A percentile compares a stretch with the other conserved stretches of the same genome.
phyloP scores from a whole-genome alignment of 2,888 invertebrate species.

The Pasiphila rectangulata region DNA sequence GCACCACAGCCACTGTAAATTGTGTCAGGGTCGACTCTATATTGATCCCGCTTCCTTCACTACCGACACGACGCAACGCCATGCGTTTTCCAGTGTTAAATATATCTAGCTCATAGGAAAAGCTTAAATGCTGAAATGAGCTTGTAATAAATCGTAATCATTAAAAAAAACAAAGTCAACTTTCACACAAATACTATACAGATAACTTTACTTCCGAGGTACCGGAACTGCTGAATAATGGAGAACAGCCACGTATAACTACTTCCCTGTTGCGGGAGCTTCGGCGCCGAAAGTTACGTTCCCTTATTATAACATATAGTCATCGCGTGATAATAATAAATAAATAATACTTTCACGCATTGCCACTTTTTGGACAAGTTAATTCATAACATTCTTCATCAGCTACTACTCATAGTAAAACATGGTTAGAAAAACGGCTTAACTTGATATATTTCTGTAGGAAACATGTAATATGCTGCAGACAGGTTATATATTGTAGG shows the following conservation, averaged over 20 bases:
- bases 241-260: slow-evolving; percentile 31
- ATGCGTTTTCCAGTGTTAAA: slow-evolving; percentile 59
- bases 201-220: not conserved
- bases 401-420: slow-evolving; percentile 52
- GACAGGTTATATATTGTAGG: slow-evolving; percentile 59
- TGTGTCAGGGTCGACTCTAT: slow-evolving; percentile 74
- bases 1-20: slow-evolving; percentile 68
- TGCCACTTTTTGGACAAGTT: slow-evolving; percentile 34
- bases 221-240: not conserved
- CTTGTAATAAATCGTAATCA: too few relatives aligned
- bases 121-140: too few relatives aligned
- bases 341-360: slow-evolving; percentile 25
- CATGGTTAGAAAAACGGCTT: slow-evolving; percentile 55
- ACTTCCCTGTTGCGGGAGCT: slow-evolving; percentile 24
- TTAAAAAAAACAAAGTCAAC: too few relatives aligned
- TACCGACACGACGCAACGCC: slow-evolving; percentile 54
- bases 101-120: too few relatives aligned
- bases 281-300: slow-evolving; percentile 18
- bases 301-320: slow-evolving; percentile 30
- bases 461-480: slow-evolving; percentile 59
- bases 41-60: slow-evolving; percentile 74
- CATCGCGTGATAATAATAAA: slow-evolving; percentile 29
- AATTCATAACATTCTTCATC: slow-evolving; percentile 54
- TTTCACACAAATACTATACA: not conserved
- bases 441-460: slow-evolving; percentile 58